Conservation (phyloP, 2,888 invertebrate species). For the Eupithecia subumbrata region DNA sequence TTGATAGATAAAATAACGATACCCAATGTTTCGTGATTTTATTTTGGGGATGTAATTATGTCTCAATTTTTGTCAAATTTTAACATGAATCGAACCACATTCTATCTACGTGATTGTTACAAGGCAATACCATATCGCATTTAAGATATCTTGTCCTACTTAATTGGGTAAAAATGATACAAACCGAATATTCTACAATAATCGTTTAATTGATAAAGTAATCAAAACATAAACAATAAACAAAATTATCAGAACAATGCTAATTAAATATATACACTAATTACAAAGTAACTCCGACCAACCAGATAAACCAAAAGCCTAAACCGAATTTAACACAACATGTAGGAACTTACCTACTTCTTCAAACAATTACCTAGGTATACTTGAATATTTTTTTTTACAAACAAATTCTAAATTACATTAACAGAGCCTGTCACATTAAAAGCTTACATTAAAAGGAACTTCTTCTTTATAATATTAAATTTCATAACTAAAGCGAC, state of each 20-base stretch:
- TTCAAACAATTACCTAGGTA: neutral
- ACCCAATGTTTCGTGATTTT: neutral
- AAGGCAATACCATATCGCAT: conserved; percentile 2
- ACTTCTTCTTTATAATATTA: conserved; percentile 4
- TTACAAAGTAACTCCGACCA: conserved; percentile 2
- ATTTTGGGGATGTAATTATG: neutral
- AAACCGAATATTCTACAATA: conserved; percentile 41
- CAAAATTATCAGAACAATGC: conserved; percentile 53
- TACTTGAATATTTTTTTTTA: neutral
- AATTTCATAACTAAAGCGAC: conserved; percentile 9
- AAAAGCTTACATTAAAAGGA: conserved; percentile 2
- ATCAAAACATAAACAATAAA: conserved; percentile 59
- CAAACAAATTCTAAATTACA: neutral
- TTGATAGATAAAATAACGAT: too few relatives aligned
- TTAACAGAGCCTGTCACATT: conserved; percentile 8
- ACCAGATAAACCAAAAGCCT: neutral
- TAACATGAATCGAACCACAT: neutral
- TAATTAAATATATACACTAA: conserved; percentile 31
- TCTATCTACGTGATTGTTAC: neutral
- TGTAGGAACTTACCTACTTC: neutral
- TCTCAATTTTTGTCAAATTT: neutral
- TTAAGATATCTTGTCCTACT: conserved; percentile 11
- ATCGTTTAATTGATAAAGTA: conserved; percentile 46
- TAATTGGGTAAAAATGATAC: conserved; percentile 41
- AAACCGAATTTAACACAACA: neutral